Conservation (phyloP, 2,888 invertebrate genomes). For the Hypolimnas misippus region DNA sequence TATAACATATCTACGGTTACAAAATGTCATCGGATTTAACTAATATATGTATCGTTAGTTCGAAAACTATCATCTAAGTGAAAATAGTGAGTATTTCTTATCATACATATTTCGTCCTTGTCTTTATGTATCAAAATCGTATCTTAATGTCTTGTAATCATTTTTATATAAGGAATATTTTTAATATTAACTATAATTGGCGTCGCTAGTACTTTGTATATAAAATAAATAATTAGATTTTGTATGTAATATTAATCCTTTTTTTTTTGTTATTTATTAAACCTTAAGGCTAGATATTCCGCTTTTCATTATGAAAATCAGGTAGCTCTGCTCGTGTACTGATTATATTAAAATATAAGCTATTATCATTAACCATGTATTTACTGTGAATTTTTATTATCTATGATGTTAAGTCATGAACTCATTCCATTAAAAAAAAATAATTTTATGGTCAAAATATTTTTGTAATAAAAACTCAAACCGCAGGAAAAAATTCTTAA, state of each 20-base stretch:
- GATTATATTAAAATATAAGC: background rate
- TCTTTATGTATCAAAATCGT: conserved; percentile 2
- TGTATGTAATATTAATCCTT: conserved; percentile 6
- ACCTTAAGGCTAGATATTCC: background rate
- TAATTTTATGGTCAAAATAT: background rate
- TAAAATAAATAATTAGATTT: conserved; percentile 11
- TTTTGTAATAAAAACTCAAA: background rate
- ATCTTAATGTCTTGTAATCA: conserved; percentile 7
- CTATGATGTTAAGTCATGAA: background rate
- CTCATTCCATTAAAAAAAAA: conserved; percentile 3
- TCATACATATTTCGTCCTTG: conserved; percentile 6
- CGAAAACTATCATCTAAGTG: background rate
- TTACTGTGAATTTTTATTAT: background rate
- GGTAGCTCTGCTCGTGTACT: background rate
- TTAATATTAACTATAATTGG: background rate
- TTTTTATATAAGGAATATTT: conserved; percentile 1
- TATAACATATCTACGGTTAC: too few relatives aligned
- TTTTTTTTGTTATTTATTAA: background rate
- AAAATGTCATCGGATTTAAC: too few relatives aligned
- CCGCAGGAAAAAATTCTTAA: background rate
- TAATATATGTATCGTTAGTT: background rate
- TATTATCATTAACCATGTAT: background rate
- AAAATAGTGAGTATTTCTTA: conserved; percentile 5
- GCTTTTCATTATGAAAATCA: background rate
- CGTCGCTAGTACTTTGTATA: conserved; percentile 13